Base-by-base conservation (phyloP, 2,888 invertebrate species). In the Dryadula phaetusa region DNA sequence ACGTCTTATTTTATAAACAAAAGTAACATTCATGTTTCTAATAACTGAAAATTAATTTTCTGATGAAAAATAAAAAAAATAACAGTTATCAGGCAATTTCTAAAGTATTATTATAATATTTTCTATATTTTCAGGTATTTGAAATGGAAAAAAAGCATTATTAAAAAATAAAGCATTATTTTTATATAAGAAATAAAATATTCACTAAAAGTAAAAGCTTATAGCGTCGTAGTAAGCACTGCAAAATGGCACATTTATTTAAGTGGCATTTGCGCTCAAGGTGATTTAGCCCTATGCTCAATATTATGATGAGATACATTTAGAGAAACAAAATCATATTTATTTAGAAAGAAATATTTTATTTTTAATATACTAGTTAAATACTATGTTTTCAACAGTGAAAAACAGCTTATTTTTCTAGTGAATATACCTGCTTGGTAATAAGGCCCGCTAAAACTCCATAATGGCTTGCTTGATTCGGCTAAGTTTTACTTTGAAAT, bases 161-260 rank as follows among this genome's bases (percentile, higher is more conserved):
- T 12, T 12, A 14, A 22, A 20, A 10, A 25, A 58, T 42, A 58
- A 58, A 16, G 0, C 8, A n/a, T 25, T 20, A 22, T 42, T 58
- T 58, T 22, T 40, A 16, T 58, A 25, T 40, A 18, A 28, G 20
- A 25, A 46, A 46, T 46, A 46, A 32, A 60, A 60, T 60, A 60
- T 60, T 60, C 46, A 60, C 60, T 32, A 60, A 46, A 60, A 32
- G 28, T 44, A 46, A 46, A 46, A 60, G 60, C 46, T n/a, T 1
- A 44, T 16, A 25, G 28, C 58, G 58, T 58, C 42, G 47, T 49
- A 49, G 22, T 62, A 62, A 18, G 62, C 16, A 18, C 20, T 62
- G 47, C 47, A 62, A 62, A 49, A 62, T 49, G 22, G 37, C 37
- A 34, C 47, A 62, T 62, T 49, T 62, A 62, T 62, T 47, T 47